phyloP scores from a whole-genome alignment of 2,888 invertebrate species.

The Tenodera sinensis region DNA sequence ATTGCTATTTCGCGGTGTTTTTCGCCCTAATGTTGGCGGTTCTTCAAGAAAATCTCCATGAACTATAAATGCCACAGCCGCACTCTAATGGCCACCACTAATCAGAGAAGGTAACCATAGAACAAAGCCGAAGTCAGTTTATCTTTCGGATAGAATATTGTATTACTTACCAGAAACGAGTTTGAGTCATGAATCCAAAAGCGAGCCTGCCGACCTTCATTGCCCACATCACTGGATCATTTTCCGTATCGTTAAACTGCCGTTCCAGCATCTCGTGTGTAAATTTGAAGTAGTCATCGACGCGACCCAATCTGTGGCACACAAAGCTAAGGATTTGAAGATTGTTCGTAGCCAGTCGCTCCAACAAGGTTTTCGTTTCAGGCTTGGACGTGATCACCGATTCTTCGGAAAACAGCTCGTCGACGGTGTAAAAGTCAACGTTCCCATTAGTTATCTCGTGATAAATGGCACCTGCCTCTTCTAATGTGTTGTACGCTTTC shows the following conservation, averaged over 20 bases:
- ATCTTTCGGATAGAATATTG: too few relatives aligned
- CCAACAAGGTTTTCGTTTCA: constrained; percentile 44
- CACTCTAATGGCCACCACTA: too few relatives aligned
- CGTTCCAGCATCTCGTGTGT: constrained; percentile 56
- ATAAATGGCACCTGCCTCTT: neutral
- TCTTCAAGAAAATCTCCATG: too few relatives aligned
- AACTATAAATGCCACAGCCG: too few relatives aligned
- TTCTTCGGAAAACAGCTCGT: neutral
- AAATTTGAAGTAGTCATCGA: constrained; percentile 52
- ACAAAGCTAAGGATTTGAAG: constrained; percentile 60
- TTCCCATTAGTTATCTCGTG: neutral
- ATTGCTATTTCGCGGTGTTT: too few relatives aligned
- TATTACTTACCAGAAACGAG: constrained; percentile 27
- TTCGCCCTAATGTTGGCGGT: too few relatives aligned
- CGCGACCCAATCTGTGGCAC: constrained; percentile 54
- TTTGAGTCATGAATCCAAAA: constrained; percentile 46
- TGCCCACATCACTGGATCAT: constrained; percentile 57
- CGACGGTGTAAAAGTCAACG: neutral
- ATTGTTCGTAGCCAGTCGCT: constrained; percentile 58
- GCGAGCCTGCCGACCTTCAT: constrained; percentile 53
- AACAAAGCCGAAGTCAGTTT: too few relatives aligned
- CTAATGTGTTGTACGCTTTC: neutral
- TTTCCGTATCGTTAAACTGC: constrained; percentile 55
- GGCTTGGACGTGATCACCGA: neutral
- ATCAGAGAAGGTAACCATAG: too few relatives aligned